Percentiles rank a stretch among this genome's conserved stretches.
Conservation (phyloP, 1,140 invertebrate species). For the Drosophila watanabei region DNA sequence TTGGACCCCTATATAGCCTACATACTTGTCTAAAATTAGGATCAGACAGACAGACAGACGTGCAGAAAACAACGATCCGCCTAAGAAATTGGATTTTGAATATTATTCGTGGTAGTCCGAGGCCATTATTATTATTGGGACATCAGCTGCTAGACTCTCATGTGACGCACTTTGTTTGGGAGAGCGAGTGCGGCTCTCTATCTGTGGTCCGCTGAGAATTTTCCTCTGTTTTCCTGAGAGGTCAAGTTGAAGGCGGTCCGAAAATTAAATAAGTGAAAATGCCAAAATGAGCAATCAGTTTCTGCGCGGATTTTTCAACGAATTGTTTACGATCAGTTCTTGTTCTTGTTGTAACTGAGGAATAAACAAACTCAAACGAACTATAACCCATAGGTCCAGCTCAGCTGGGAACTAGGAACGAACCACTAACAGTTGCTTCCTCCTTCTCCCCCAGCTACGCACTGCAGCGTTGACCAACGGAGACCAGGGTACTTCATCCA, state of each 20-base stretch:
- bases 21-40: conserved; percentile 31
- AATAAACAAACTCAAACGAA: background rate
- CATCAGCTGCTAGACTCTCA: conserved; percentile 25
- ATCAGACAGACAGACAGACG: conserved; percentile 21
- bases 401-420: background rate
- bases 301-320: conserved; percentile 60
- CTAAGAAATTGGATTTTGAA: conserved; percentile 15
- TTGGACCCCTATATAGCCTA: conserved; percentile 1
- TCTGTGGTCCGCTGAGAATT: conserved; percentile 10
- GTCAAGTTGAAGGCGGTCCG: conserved; percentile 76
- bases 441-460: conserved; percentile 10
- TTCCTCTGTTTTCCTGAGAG: conserved; percentile 60
- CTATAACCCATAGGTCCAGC: conserved; percentile 3
- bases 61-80: conserved; percentile 17
- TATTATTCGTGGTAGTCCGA: conserved; percentile 9
- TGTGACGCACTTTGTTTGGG: conserved; percentile 39
- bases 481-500: conserved; percentile 7
- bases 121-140: conserved; percentile 40
- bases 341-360: conserved; percentile 13
- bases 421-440: background rate
- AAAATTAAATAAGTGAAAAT: conserved; percentile 47
- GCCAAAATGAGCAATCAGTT: conserved; percentile 62
- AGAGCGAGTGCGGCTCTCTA: background rate
- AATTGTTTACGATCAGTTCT: conserved; percentile 56
- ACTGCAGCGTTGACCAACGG: conserved; percentile 8